phyloP scores from a whole-genome alignment of 2,113 vertebrate species.

The Chaenocephalus aceratus region DNA sequence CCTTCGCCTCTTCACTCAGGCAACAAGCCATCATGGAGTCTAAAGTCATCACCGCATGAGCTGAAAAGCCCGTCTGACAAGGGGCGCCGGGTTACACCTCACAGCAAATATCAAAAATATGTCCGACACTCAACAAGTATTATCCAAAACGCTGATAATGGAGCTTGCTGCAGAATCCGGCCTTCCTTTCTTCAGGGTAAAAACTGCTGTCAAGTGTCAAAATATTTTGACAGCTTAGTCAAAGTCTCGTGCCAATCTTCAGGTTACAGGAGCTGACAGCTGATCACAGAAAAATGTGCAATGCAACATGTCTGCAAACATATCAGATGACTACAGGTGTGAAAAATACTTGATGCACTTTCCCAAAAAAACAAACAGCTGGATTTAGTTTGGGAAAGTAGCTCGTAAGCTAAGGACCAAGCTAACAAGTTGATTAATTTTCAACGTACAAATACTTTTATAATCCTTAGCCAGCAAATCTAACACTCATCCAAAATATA shows the following conservation, averaged over 20 bases:
- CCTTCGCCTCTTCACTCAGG: conserved; percentile 96
- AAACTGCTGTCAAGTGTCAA: conserved; percentile 60
- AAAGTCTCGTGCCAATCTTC: conserved; percentile 45
- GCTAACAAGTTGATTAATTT: conserved; percentile 49
- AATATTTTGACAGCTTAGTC: conserved; percentile 67
- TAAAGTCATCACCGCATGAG: conserved; percentile 88
- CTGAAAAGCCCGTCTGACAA: conserved; percentile 73
- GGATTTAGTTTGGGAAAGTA: conserved; percentile 23
- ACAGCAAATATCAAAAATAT: conserved; percentile 33
- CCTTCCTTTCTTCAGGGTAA: conserved; percentile 33
- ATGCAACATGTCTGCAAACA: conserved; percentile 28
- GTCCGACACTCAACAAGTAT: conserved; percentile 17
- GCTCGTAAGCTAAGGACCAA: conserved; percentile 32
- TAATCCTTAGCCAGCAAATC: not conserved
- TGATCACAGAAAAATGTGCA: conserved; percentile 5
- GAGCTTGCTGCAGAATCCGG: conserved; percentile 38
- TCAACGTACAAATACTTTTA: conserved; percentile 7
- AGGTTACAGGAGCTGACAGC: conserved; percentile 24
- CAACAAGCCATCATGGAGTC: conserved; percentile 97
- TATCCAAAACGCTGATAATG: conserved; percentile 16
- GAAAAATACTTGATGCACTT: conserved; percentile 10
- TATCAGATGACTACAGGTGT: not conserved
- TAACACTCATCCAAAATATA: not conserved
- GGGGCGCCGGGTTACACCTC: conserved; percentile 62
- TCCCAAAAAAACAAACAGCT: not conserved